Base-by-base conservation (phyloP, 2,888 invertebrate genomes). In the Leptopilina syphax region DNA sequence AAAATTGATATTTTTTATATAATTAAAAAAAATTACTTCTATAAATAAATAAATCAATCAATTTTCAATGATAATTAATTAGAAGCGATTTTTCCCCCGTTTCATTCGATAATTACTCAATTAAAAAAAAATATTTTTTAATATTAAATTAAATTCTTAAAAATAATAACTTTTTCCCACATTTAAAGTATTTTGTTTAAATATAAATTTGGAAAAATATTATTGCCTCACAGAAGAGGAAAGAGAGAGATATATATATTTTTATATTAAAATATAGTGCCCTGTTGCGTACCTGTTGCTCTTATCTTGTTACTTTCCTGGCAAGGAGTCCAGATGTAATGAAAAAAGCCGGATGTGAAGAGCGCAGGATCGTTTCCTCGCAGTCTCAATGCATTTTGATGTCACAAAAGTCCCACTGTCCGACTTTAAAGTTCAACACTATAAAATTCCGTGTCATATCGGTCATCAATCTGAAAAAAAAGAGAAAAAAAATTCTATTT, bases 211-310 rank as follows among this genome's bases (percentile, higher is more conserved):
- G 18, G 18, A 18, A 18, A 18, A 50, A 18, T 70, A 24, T 12
- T 70, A 18, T 68, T 47, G 24, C 8, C 47, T 24, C 18, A 18
- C 18, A 18, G 18, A 18, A 18, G 8, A 5, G 18, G 8, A 9
- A 9, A 9, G 18, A 34, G 24, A 44, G 9, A 47, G 24, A 18
- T 50, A 50, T 50, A 12, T 50, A 12, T 50, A 12, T 50, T 50
- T 50, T 12, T 50, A 10, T 68, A 24, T 24, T 5, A 60, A 63
- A 18, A 44, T 67, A 47, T 57, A 73, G 73, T 54, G 73, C 73
- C 73, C 73, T 73, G 73, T 73, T 73, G 73, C 73, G 73, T 73
- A 73, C 73, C 73, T 73, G 73, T 73, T 73, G 73, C 73, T 54
- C 73, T 73, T 57, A 54, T 73, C 73, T 73, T 73, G 57, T 57